Evolutionary conservation across 2,888 invertebrate genomes (phyloP).

Genomic region (Spodoptera littoralis): DNA sequence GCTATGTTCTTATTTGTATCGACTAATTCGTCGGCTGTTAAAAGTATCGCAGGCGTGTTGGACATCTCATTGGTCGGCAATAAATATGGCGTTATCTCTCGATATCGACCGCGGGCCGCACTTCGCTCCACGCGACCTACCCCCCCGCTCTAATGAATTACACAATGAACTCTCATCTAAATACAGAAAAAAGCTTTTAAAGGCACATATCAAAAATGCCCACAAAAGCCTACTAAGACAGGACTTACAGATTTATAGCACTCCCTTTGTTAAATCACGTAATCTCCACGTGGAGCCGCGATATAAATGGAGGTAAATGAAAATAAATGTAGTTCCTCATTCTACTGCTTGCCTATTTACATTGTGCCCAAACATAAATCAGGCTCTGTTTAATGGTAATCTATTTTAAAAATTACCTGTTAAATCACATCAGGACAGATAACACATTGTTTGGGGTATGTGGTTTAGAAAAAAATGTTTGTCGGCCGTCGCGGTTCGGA

Average conservation of each 20-base stretch:
- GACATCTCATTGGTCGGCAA: conserved; percentile 83
- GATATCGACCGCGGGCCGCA: conserved; percentile 84
- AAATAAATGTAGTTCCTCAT: conserved; percentile 89
- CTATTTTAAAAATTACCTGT: conserved; percentile 87
- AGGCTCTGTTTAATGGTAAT: conserved; percentile 83
- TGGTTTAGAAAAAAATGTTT: conserved; percentile 83
- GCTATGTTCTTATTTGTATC: conserved; percentile 76
- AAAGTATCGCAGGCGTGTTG: conserved; percentile 81
- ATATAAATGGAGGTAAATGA: conserved; percentile 88
- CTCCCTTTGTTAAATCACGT: conserved; percentile 88
- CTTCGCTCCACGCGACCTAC: conserved; percentile 78
- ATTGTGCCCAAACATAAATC: conserved; percentile 83
- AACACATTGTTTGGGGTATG: conserved; percentile 84
- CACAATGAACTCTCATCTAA: conserved; percentile 89
- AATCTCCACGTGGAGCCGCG: conserved; percentile 88
- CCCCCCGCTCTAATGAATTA: conserved; percentile 88
- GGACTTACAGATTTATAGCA: conserved; percentile 86
- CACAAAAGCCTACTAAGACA: conserved; percentile 89
- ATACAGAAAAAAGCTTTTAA: conserved; percentile 90
- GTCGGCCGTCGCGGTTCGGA: conserved; percentile 78
- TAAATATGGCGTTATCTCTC: conserved; percentile 86
- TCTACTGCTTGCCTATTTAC: conserved; percentile 86
- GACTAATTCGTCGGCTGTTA: conserved; percentile 82
- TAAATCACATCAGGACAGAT: conserved; percentile 88
- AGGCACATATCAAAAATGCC: conserved; percentile 89